phyloP scores from a whole-genome alignment of 2,113 vertebrate species.

The Mormyrus lacerda region DNA sequence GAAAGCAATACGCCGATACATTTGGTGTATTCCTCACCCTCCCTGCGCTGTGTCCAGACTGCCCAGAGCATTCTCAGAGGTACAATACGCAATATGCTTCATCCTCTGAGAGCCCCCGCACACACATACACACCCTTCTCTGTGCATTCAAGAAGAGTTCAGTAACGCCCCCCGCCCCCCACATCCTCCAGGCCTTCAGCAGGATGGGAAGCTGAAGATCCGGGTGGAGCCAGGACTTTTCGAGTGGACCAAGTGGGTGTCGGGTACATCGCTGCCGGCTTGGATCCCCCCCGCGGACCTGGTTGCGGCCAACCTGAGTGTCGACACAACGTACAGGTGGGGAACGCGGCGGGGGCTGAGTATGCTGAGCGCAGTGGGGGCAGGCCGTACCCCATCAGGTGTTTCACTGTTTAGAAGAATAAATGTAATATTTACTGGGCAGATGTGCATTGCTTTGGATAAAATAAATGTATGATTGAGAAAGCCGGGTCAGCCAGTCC shows the following conservation, averaged over 20 bases:
- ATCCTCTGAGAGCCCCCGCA: not conserved
- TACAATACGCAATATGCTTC: slow-evolving; percentile 36
- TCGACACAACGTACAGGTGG: slow-evolving; percentile 97
- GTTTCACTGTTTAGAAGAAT: not conserved
- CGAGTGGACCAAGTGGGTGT: slow-evolving; percentile 98
- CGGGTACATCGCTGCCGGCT: slow-evolving; percentile 76
- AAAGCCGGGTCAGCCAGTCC: not conserved
- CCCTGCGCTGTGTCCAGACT: slow-evolving; percentile 92
- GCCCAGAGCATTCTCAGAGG: slow-evolving; percentile 91
- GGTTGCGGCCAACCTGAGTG: slow-evolving; percentile 77
- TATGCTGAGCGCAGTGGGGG: not conserved
- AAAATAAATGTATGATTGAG: not conserved
- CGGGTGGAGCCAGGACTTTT: slow-evolving; percentile 89
- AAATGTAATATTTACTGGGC: not conserved
- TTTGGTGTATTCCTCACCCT: slow-evolving; percentile 90
- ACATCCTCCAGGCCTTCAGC: slow-evolving; percentile 75
- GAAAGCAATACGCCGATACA: slow-evolving; percentile 80
- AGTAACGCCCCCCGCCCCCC: not conserved
- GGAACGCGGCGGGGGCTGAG: not conserved
- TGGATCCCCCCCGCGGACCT: slow-evolving; percentile 84
- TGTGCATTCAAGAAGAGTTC: not conserved
- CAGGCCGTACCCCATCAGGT: not conserved
- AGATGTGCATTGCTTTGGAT: not conserved
- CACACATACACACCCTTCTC: not conserved
- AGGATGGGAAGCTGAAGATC: slow-evolving; percentile 83